A percentile compares a stretch with the other conserved stretches of the same genome.
Conservation (phyloP, 2,888 invertebrate species). For the Lobophora halterata region DNA sequence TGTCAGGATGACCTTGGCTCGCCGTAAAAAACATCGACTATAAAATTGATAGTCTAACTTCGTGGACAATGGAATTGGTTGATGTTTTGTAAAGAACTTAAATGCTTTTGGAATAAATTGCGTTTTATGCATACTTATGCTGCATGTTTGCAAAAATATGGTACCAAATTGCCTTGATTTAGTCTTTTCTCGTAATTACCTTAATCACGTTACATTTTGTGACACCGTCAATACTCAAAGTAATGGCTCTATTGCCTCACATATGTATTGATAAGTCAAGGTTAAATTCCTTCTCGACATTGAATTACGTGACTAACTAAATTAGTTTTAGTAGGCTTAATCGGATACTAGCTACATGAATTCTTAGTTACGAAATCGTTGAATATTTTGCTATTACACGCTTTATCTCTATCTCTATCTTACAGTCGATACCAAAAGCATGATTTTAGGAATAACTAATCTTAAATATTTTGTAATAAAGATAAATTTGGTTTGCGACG, state of each 20-base stretch:
- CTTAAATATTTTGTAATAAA: constrained; percentile 10
- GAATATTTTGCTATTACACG: constrained; percentile 21
- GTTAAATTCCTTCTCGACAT: constrained; percentile 19
- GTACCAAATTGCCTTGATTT: neutral
- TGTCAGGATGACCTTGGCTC: constrained; percentile 53
- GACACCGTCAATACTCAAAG: neutral
- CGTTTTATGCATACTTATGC: no score
- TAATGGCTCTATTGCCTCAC: constrained; percentile 23
- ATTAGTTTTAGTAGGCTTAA: constrained; percentile 22
- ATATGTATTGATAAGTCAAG: constrained; percentile 26
- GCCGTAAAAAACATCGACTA: constrained; percentile 44
- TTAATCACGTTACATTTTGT: constrained; percentile 1
- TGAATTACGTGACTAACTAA: constrained; percentile 25
- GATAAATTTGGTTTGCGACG: constrained; percentile 24
- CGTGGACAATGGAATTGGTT: constrained; percentile 6
- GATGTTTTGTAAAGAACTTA: constrained; percentile 8
- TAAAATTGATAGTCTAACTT: constrained; percentile 47
- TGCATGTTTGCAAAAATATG: no score
- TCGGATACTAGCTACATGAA: no score
- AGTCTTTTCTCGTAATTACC: constrained; percentile 4
- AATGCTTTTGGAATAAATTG: neutral
- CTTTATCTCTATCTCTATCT: constrained; percentile 5
- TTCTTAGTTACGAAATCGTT: constrained; percentile 34
- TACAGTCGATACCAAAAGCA: neutral
- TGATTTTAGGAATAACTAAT: constrained; percentile 4